These are phyloP conservation scores for Pelecanoides urinatrix DNA, from an alignment of 2,113 vertebrate species.

Conservation along the genomic window DNA sequence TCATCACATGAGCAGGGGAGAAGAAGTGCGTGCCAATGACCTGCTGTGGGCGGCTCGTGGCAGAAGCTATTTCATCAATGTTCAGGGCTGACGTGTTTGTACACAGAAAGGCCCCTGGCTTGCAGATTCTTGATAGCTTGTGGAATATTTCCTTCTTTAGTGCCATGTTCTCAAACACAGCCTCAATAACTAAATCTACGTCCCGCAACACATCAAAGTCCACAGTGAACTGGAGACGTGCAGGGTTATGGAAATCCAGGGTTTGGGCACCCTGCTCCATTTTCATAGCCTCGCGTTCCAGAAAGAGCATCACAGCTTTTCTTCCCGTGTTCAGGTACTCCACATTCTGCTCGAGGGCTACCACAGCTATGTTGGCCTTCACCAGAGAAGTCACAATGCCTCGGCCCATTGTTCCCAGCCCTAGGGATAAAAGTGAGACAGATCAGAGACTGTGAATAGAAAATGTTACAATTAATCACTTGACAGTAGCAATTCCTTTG, in stretches of 20 bases:
- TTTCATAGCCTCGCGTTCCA: slow-evolving; percentile 79
- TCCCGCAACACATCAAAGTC: slow-evolving; percentile 70
- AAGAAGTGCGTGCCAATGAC: slow-evolving; percentile 95
- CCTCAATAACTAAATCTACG: slow-evolving; percentile 89
- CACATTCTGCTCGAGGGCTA: slow-evolving; percentile 84
- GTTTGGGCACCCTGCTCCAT: slow-evolving; percentile 20
- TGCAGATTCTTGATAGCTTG: slow-evolving; percentile 80
- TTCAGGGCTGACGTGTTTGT: slow-evolving; percentile 88
- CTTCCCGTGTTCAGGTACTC: slow-evolving; percentile 77
- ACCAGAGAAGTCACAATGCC: slow-evolving; percentile 85
- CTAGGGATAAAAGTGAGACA: slow-evolving; percentile 66
- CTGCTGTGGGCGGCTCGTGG: slow-evolving; percentile 74
- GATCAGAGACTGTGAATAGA: background rate
- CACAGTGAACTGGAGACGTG: slow-evolving; percentile 72
- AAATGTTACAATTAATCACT: background rate
- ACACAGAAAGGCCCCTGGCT: slow-evolving; percentile 80
- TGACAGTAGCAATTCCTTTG: background rate
- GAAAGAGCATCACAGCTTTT: slow-evolving; percentile 69
- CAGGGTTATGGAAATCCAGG: slow-evolving; percentile 23
- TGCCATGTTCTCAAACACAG: slow-evolving; percentile 89
- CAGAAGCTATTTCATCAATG: slow-evolving; percentile 84
- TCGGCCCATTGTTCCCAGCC: slow-evolving; percentile 92
- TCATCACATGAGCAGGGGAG: slow-evolving; percentile 89
- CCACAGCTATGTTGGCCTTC: slow-evolving; percentile 81
- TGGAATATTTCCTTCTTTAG: slow-evolving; percentile 86